Conservation (phyloP, 2,888 invertebrate species). For the Tenodera sinensis region DNA sequence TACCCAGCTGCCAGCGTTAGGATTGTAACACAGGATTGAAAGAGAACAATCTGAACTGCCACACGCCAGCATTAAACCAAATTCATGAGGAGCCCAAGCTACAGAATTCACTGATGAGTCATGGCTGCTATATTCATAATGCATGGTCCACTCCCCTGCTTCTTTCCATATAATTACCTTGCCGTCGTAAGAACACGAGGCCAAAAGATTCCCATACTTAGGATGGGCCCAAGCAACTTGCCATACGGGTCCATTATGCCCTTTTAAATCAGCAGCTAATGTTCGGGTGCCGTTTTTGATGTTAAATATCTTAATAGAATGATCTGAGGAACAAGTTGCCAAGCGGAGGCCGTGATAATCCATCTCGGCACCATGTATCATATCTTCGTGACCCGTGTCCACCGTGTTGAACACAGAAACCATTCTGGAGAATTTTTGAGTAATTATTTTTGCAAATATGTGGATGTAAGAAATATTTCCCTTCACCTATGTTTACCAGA, state of each 20-base stretch:
- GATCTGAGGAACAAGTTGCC: slow-evolving; percentile 98
- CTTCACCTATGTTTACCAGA: too few relatives aligned
- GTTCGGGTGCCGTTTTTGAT: slow-evolving; percentile 90
- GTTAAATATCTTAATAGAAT: slow-evolving; percentile 94
- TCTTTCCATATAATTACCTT: slow-evolving; percentile 99
- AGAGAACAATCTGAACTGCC: slow-evolving; percentile 96
- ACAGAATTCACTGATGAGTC: slow-evolving; percentile 98
- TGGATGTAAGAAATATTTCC: too few relatives aligned
- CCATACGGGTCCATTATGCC: slow-evolving; percentile 90
- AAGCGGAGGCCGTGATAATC: slow-evolving; percentile 95
- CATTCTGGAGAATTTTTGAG: slow-evolving; percentile 55
- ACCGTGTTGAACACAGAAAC: slow-evolving; percentile 89
- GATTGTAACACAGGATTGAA: slow-evolving; percentile 78
- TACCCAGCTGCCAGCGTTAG: slow-evolving; percentile 80
- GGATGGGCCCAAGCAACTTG: slow-evolving; percentile 99
- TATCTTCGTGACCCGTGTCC: slow-evolving; percentile 98
- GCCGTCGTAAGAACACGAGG: slow-evolving; percentile 97
- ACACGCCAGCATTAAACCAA: slow-evolving; percentile 89
- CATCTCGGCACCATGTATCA: slow-evolving; percentile 98
- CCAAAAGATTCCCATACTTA: slow-evolving; percentile 89
- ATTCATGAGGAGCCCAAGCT: slow-evolving; percentile 94
- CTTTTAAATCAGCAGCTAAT: slow-evolving; percentile 88
- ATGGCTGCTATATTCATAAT: slow-evolving; percentile 91
- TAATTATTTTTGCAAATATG: too few relatives aligned
- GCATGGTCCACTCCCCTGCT: slow-evolving; percentile 82